Conservation (phyloP, 2,113 vertebrate genomes). For the Rhipidura dahli region DNA sequence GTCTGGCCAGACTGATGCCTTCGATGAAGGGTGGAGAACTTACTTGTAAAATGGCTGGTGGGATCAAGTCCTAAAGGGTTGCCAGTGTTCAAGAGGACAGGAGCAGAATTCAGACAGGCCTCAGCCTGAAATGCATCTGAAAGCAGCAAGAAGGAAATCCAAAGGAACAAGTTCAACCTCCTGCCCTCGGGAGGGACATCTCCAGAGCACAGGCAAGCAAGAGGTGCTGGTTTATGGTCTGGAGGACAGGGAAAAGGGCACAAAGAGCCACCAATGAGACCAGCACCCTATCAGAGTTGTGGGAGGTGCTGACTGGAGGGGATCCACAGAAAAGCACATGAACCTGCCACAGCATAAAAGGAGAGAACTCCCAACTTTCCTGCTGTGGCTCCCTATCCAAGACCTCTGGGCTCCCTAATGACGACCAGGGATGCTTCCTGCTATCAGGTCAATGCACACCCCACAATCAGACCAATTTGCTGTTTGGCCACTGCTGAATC, state of each 20-base stretch:
- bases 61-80: not conserved
- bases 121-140: not conserved
- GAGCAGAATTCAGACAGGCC: not conserved
- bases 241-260: not conserved
- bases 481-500: not conserved
- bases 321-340: not conserved
- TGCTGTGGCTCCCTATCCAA: fast-evolving
- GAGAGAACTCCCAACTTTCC: not conserved
- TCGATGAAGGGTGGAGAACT: not conserved
- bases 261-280: not conserved
- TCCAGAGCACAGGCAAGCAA: not conserved
- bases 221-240: not conserved
- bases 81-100: not conserved
- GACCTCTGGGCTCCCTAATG: not conserved
- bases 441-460: not conserved
- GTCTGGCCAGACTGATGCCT: not conserved
- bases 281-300: not conserved
- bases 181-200: not conserved
- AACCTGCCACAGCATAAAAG: fast-evolving
- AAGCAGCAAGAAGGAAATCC: not conserved
- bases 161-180: not conserved
- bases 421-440: not conserved
- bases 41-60: not conserved
- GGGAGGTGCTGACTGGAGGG: not conserved
- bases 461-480: not conserved